Base-by-base conservation (phyloP, 2,888 invertebrate genomes). In the Drosophila subsilvestris region DNA sequence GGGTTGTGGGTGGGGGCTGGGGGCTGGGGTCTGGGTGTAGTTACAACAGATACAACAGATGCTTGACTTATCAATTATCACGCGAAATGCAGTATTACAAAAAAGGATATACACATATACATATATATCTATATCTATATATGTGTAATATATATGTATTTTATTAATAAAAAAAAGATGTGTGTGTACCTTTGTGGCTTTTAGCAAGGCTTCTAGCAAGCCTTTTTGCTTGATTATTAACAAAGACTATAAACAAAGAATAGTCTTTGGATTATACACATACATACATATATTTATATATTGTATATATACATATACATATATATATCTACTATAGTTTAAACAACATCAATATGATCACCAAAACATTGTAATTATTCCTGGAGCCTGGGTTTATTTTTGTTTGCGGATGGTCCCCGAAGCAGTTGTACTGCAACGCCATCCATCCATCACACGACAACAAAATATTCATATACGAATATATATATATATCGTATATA, bases 31-130 rank as follows among this genome's bases (percentile, higher is more conserved):
- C n/a, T n/a, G n/a, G n/a, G n/a, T n/a, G n/a, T n/a, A n/a, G n/a
- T 25, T 63, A 55, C 63, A 53, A 74, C 56, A 29, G 29, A 12
- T 32, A 32, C 29, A 79, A 76, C 77, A 75, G 53, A 80, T 74
- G 79, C 80, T 74, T 75, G 79, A 81, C 67, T 72, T 78, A 83
- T 80, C 83, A 79, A 78, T 78, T 71, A 71, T 78, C 80, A 85
- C 79, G 86, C 79, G 65, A 85, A 84, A 85, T 84, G 83, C 83
- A 79, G 60, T 81, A 63, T 83, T 79, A 75, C 75, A 72, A 75
- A 75, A 68, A 62, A 57, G 18, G 29, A 51, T 50, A 51, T 18
- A 51, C 51, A 54, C 14, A 68, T 43, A 57, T 18, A 44, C 48
- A 32, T 59, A 69, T 20, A 62, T 47, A 56, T 61, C n/a, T n/a